phyloP scores from a whole-genome alignment of 2,113 vertebrate species.

The Myrmophylax atrothorax region DNA sequence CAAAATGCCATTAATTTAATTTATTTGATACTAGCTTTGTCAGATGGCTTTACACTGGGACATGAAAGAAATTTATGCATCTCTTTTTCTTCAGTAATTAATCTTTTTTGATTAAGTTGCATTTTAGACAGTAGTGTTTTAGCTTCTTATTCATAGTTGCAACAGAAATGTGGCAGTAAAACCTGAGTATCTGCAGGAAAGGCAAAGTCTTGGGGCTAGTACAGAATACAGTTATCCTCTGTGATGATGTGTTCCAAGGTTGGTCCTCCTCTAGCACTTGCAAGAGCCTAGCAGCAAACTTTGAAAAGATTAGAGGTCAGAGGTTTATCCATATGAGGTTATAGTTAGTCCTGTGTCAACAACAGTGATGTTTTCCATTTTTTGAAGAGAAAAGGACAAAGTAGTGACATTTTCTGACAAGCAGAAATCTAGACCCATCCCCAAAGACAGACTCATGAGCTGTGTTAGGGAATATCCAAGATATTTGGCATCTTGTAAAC shows the following conservation, averaged over 20 bases:
- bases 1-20: not conserved
- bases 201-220: not conserved
- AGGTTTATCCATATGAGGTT: not conserved
- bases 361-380: not conserved
- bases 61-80: not conserved
- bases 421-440: not conserved
- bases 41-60: not conserved
- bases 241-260: not conserved
- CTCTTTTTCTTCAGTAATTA: not conserved
- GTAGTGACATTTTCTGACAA: not conserved
- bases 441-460: not conserved
- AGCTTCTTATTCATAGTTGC: not conserved
- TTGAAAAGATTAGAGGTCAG: not conserved
- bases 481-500: not conserved
- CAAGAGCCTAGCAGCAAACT: not conserved
- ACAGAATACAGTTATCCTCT: not conserved
- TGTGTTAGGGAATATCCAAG: not conserved
- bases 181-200: not conserved
- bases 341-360: not conserved
- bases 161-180: not conserved
- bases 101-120: not conserved
- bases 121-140: not conserved
- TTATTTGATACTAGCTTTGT: not conserved
- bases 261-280: not conserved
- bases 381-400: not conserved